phyloP scores from a whole-genome alignment of 2,888 invertebrate species.

The Corbicula japonica region DNA sequence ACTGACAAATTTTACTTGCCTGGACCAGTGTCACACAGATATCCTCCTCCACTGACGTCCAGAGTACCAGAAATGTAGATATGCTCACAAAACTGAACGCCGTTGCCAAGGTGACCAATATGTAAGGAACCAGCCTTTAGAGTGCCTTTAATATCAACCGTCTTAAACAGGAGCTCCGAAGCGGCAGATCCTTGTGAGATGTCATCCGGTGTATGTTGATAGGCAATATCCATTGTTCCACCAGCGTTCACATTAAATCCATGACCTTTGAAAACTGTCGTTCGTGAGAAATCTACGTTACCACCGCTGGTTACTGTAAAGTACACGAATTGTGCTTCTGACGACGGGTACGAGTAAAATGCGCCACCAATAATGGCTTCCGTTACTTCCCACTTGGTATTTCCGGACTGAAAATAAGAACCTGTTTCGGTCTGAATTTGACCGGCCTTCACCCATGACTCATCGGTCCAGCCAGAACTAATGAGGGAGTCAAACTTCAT shows the following conservation, averaged over 20 bases:
- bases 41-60: constrained; percentile 72
- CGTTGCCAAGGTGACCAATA: constrained; percentile 47
- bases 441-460: constrained; percentile 54
- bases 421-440: constrained; percentile 46
- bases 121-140: constrained; percentile 69
- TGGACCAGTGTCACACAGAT: constrained; percentile 67
- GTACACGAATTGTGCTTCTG: constrained; percentile 48
- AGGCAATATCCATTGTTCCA: constrained; percentile 63
- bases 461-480: constrained; percentile 46
- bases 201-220: constrained; percentile 61
- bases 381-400: constrained; percentile 59
- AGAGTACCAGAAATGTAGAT: constrained; percentile 57
- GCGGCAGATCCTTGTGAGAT: constrained; percentile 40
- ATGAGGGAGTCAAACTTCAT: constrained; percentile 61
- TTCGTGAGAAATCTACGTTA: constrained; percentile 53
- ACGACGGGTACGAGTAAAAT: constrained; percentile 52
- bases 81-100: constrained; percentile 46
- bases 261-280: constrained; percentile 49
- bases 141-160: constrained; percentile 65
- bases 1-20: constrained; percentile 60
- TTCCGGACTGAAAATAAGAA: constrained; percentile 60
- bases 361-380: constrained; percentile 52
- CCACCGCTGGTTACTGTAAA: constrained; percentile 53
- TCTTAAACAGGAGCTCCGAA: constrained; percentile 57
- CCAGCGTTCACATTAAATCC: constrained; percentile 41